Evolutionary conservation across 2,888 invertebrate genomes (phyloP).

Genomic region (Sceliomorpha sp.): DNA sequence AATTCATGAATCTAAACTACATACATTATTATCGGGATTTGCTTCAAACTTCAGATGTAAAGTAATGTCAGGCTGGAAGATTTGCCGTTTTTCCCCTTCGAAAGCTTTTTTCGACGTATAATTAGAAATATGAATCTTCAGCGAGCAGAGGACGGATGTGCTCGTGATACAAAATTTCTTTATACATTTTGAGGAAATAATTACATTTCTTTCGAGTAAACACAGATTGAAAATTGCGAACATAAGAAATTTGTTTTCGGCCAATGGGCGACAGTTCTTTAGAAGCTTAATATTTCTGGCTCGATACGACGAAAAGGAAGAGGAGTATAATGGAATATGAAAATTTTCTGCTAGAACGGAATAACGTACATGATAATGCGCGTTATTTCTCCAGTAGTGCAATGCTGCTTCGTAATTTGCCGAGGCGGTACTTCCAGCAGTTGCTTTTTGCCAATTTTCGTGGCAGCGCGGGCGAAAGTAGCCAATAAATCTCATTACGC

Average conservation of each 20-base stretch:
- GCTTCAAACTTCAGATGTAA: conserved; percentile 29
- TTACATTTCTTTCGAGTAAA: too few relatives aligned
- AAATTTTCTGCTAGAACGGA: conserved; percentile 39
- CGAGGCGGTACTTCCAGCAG: conserved; percentile 37
- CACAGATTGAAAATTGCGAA: too few relatives aligned
- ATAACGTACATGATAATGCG: conserved; percentile 43
- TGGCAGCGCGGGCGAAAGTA: conserved; percentile 30
- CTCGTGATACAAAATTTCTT: too few relatives aligned
- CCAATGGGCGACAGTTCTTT: too few relatives aligned
- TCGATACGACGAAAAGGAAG: neutral
- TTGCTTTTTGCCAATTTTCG: conserved; percentile 54
- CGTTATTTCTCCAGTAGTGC: conserved; percentile 26
- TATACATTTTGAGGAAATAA: too few relatives aligned
- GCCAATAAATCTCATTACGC: conserved; percentile 55
- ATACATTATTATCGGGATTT: conserved; percentile 26
- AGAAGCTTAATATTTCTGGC: conserved; percentile 10
- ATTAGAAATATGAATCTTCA: too few relatives aligned
- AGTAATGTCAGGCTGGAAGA: conserved; percentile 3
- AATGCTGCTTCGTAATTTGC: conserved; percentile 37
- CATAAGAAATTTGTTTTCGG: too few relatives aligned
- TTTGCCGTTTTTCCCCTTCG: too few relatives aligned
- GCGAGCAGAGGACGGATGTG: too few relatives aligned
- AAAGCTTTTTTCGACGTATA: too few relatives aligned
- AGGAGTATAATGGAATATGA: conserved; percentile 27
- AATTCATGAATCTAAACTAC: conserved; percentile 34